These are phyloP conservation scores for Pteropus rufus DNA, from an alignment of 2,797 vertebrate species.

Conservation along the genomic window DNA sequence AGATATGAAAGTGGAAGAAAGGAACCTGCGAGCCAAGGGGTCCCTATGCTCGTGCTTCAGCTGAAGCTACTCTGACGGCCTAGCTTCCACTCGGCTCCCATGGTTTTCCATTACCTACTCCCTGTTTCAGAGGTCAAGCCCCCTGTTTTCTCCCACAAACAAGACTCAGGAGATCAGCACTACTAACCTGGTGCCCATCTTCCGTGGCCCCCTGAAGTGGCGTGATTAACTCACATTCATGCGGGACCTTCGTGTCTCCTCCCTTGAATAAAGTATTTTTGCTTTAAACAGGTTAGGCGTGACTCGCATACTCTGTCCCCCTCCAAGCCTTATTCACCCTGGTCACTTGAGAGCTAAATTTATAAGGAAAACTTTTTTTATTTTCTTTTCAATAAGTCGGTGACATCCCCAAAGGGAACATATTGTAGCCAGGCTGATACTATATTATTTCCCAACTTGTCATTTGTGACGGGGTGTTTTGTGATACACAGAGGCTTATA, in stretches of 20 bases:
- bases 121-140: neutral
- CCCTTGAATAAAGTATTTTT: neutral
- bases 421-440: neutral
- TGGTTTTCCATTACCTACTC: neutral
- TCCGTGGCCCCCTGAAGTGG: fast-evolving
- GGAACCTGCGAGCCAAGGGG: neutral
- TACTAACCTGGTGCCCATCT: neutral
- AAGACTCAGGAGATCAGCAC: neutral
- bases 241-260: fast-evolving
- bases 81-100: neutral
- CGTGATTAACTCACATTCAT: fast-evolving
- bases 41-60: neutral
- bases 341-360: neutral
- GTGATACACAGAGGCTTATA: fast-evolving
- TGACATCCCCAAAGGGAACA: neutral
- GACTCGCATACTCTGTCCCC: too few relatives aligned
- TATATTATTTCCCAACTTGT: fast-evolving
- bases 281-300: neutral
- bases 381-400: neutral
- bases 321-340: neutral
- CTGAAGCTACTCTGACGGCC: neutral
- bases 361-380: neutral
- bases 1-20: neutral
- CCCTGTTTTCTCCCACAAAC: neutral
- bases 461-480: neutral